phyloP scores from a whole-genome alignment of 2,797 vertebrate species.

The Varecia variegata region DNA sequence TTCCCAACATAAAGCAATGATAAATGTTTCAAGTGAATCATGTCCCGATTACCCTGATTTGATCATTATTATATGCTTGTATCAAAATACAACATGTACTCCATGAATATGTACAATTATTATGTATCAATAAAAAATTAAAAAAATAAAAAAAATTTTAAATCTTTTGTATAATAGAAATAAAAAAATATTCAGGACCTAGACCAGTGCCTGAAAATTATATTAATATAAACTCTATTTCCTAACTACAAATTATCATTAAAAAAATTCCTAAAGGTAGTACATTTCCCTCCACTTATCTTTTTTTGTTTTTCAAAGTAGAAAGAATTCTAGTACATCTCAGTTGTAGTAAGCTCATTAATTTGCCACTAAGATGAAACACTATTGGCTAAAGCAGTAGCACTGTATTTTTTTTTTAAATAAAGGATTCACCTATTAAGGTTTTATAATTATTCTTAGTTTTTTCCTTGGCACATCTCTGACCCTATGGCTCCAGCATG shows the following conservation, averaged over 20 bases:
- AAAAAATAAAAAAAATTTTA: neutral
- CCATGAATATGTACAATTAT: too few relatives aligned
- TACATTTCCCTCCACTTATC: neutral
- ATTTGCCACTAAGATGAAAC: neutral
- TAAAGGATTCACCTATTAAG: neutral
- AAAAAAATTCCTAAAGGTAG: neutral
- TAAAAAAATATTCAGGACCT: neutral
- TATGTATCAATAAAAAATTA: neutral
- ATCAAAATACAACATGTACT: too few relatives aligned
- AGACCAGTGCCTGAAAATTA: neutral
- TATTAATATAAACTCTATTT: neutral
- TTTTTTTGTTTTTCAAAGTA: neutral
- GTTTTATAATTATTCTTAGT: neutral
- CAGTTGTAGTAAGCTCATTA: neutral
- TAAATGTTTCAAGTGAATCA: too few relatives aligned
- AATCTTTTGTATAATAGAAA: neutral
- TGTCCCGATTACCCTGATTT: too few relatives aligned
- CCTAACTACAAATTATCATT: neutral
- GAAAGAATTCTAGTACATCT: neutral
- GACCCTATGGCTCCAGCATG: neutral
- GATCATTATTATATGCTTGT: too few relatives aligned
- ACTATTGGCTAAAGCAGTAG: neutral
- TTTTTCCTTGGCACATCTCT: neutral
- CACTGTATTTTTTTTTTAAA: neutral
- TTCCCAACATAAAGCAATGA: too few relatives aligned